phyloP scores from a whole-genome alignment of 2,888 invertebrate genomes.

The Eristalinus sepulchralis region DNA sequence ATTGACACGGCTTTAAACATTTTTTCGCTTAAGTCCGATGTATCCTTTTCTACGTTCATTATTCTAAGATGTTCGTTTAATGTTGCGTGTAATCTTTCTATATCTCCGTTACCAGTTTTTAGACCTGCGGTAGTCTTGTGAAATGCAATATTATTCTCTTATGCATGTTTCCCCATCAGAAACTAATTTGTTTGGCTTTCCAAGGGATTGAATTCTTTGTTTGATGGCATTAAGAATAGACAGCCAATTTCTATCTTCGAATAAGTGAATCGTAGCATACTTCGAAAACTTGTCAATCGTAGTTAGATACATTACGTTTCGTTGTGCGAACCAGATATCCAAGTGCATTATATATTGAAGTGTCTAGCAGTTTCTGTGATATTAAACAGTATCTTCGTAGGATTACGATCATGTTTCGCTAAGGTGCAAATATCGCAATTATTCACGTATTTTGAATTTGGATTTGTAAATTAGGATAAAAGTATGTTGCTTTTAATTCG shows the following conservation, averaged over 20 bases:
- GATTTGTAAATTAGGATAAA: slow-evolving; percentile 22
- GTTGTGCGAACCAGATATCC: slow-evolving; percentile 24
- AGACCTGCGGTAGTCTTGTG: slow-evolving; percentile 5
- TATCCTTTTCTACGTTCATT: background rate
- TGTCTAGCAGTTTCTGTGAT: slow-evolving; percentile 4
- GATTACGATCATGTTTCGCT: slow-evolving; percentile 9
- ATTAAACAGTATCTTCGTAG: slow-evolving; percentile 1
- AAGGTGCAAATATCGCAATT: slow-evolving; percentile 17
- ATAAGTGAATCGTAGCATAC: background rate
- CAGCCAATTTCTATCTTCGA: slow-evolving; percentile 11
- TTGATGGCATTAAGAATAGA: background rate
- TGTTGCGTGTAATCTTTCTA: background rate
- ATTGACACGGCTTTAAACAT: background rate
- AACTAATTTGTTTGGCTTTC: too few species aligned
- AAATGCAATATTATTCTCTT: slow-evolving; percentile 5
- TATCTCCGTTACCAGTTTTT: slow-evolving; percentile 6
- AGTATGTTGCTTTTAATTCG: slow-evolving; percentile 18
- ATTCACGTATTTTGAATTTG: slow-evolving; percentile 13
- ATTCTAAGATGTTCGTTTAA: background rate
- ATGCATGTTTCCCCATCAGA: too few species aligned
- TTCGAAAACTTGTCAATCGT: slow-evolving; percentile 32
- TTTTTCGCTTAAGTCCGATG: background rate
- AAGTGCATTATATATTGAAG: too few species aligned
- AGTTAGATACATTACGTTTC: slow-evolving; percentile 4
- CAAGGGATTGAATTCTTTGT: too few species aligned